Evolutionary conservation across 2,888 invertebrate genomes (phyloP), one percentile per base, ranked within the genome.

Genomic region (Pammene fasciana): DNA sequence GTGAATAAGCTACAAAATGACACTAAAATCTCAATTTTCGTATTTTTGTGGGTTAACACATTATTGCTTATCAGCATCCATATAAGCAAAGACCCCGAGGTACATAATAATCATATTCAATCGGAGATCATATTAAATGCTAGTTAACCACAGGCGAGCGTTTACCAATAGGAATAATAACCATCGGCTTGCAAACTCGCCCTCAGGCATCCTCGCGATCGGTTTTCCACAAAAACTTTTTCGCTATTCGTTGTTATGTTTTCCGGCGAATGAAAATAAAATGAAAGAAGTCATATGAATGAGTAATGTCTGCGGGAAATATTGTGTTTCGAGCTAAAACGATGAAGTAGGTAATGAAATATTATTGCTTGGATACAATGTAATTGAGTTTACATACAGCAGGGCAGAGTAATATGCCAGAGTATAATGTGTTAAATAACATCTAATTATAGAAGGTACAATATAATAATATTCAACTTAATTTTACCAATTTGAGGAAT

Each of bases 191-290:
- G 36, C 50, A 36, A 68, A 46, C 16, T 52, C 57, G 18, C 62
- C 68, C 57, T 68, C 26, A 14, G 57, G 64, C 68, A 14, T 50
- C 14, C 8, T 43, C 13, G 36, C 52, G 68, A 68, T 68, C 57
- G 57, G 68, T 59, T 68, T 68, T 65, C 18, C n/a, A 36, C 50
- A 50, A 48, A 64, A 68, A 67, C 60, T 50, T 67, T 48, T 68
- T 38, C 52, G 57, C 18, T 5, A 34, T 57, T 67, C 13, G 48
- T 64, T 64, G 52, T 65, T 52, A 52, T 59, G 43, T 57, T 68
- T 68, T 64, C 38, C 57, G 45, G 38, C 38, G 14, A 57, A 59
- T 59, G 57, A 65, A 68, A 65, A 61, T 67, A 55, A 68, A 65
- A 65, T 14, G 18, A 65, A 65, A 36, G 50, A 57, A 68, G 52